These are phyloP conservation scores for Caenorhabditis brenneri DNA, from an alignment of 1,140 invertebrate species.

Conservation along the genomic window DNA sequence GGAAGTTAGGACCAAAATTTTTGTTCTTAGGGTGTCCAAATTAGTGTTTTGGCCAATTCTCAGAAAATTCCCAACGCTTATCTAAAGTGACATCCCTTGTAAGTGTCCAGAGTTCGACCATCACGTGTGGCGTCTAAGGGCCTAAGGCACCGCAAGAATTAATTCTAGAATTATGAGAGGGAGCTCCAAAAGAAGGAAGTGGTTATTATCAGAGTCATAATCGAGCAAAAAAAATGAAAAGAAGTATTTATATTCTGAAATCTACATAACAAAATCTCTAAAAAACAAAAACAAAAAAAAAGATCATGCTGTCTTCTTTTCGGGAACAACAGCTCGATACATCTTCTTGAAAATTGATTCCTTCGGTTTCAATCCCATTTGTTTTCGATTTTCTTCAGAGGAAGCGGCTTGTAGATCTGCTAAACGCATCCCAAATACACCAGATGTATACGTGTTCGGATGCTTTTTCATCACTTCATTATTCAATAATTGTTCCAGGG, in stretches of 20 bases:
- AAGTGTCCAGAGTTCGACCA: no score
- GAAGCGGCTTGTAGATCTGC: background rate
- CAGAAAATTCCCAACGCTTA: no score
- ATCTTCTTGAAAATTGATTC: slow-evolving; percentile 29
- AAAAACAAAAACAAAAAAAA: background rate
- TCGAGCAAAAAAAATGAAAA: background rate
- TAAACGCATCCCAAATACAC: slow-evolving; percentile 42
- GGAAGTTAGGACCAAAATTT: no score
- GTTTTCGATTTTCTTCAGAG: slow-evolving; percentile 8
- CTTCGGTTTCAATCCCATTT: slow-evolving; percentile 8
- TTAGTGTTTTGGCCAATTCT: no score
- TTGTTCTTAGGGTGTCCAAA: no score
- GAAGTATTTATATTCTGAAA: background rate
- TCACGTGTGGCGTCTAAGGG: no score
- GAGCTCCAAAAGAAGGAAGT: no score
- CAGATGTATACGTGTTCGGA: slow-evolving; percentile 41
- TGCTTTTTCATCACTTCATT: slow-evolving; percentile 25
- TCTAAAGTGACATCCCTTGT: no score
- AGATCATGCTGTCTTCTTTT: background rate
- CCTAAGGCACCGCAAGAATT: no score
- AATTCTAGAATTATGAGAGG: no score
- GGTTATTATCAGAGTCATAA: no score
- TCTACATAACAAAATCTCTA: background rate
- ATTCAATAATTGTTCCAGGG: slow-evolving; percentile 13
- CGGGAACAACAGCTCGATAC: background rate